Conservation (phyloP, 2,888 invertebrate species). For the Timandra comae region DNA sequence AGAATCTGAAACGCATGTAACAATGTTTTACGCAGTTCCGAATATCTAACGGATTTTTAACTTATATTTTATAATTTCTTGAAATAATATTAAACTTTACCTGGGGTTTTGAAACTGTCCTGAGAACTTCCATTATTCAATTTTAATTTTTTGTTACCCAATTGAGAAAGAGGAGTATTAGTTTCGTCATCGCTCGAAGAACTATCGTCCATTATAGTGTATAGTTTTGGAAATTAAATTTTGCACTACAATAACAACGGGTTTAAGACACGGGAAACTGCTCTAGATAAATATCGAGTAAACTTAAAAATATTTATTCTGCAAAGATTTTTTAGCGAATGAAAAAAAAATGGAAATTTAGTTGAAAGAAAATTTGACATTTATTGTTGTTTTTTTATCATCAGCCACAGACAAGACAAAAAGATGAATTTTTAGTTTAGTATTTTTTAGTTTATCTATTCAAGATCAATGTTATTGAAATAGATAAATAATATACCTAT, state of each 20-base stretch:
- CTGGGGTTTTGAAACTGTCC: slow-evolving; percentile 53
- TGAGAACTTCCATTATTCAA: slow-evolving; percentile 68
- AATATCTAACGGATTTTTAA: background rate
- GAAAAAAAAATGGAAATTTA: slow-evolving; percentile 17
- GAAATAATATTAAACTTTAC: slow-evolving; percentile 38
- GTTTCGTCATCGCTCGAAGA: slow-evolving; percentile 62
- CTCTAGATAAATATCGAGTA: slow-evolving; percentile 10
- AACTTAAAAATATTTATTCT: slow-evolving; percentile 16
- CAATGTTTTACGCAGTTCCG: background rate
- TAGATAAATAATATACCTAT: too few relatives aligned
- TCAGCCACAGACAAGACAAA: too few relatives aligned
- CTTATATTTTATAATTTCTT: background rate
- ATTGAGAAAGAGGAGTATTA: slow-evolving; percentile 45
- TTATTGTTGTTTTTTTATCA: too few relatives aligned
- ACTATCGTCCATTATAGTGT: slow-evolving; percentile 62
- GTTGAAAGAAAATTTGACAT: slow-evolving; percentile 12
- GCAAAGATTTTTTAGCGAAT: slow-evolving; percentile 30
- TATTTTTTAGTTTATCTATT: too few relatives aligned
- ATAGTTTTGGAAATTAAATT: slow-evolving; percentile 17
- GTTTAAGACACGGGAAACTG: too few relatives aligned
- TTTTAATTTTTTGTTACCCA: slow-evolving; percentile 62
- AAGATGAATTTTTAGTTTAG: too few relatives aligned
- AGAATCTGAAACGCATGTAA: too few relatives aligned
- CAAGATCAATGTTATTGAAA: too few relatives aligned
- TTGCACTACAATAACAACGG: slow-evolving; percentile 4